Evolutionary conservation across 2,888 invertebrate species (phyloP).

Genomic region (Eurois occulta): DNA sequence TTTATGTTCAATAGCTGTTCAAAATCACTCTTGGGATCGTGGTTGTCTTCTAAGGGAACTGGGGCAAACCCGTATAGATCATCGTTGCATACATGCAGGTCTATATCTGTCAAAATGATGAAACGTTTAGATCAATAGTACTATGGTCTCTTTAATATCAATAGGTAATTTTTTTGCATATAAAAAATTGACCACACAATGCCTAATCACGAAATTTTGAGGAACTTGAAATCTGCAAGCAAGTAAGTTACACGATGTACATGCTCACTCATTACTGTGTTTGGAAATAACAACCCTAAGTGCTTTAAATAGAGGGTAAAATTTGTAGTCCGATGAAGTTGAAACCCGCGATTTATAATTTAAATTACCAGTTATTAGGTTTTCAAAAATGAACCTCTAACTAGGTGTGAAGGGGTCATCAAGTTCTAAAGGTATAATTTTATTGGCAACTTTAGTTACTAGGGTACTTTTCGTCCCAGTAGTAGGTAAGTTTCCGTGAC

Average conservation of each 20-base stretch:
- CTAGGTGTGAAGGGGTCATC: neutral
- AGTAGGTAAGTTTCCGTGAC: neutral
- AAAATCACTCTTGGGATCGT: conserved; percentile 91
- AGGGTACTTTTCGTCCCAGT: neutral
- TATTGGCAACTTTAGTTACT: neutral
- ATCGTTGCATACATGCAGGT: conserved; percentile 94
- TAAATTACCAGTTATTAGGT: neutral
- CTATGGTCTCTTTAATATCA: neutral
- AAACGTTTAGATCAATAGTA: neutral
- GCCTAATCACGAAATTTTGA: neutral
- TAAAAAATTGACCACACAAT: neutral
- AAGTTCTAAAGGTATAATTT: neutral
- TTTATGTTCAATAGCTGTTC: conserved; percentile 94
- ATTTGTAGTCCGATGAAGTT: neutral
- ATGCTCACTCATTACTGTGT: neutral
- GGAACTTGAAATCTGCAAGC: neutral
- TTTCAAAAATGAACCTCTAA: neutral
- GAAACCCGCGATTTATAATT: neutral
- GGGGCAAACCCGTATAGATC: conserved; percentile 95
- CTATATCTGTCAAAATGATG: conserved; percentile 69
- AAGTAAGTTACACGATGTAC: neutral
- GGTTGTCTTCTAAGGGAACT: conserved; percentile 94
- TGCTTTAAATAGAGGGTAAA: neutral
- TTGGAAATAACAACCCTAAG: neutral
- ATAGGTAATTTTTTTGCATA: neutral